A percentile compares a stretch with the other conserved stretches of the same genome.
These are phyloP conservation scores for Apodemia mormo DNA, from an alignment of 2,888 invertebrate species.

Conservation along the genomic window DNA sequence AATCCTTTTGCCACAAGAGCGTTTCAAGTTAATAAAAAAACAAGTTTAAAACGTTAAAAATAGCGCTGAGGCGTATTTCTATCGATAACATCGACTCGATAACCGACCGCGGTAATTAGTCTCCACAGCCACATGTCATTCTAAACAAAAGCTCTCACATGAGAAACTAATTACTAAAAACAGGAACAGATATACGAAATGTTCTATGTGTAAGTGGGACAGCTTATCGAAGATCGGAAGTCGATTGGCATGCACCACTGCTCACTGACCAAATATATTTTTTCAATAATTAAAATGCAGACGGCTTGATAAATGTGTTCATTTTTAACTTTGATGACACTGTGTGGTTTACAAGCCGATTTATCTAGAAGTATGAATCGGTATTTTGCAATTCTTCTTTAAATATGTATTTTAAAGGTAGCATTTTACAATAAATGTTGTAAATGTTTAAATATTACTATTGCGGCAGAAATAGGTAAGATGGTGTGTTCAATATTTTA, in stretches of 20 bases:
- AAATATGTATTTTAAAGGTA: too few relatives aligned
- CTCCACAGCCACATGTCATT: conserved; percentile 74
- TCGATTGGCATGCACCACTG: conserved; percentile 76
- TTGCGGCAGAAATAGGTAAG: too few relatives aligned
- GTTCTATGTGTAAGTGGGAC: conserved; percentile 46
- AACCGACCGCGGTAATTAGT: conserved; percentile 60
- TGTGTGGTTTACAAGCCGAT: not conserved
- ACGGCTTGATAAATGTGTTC: conserved; percentile 61
- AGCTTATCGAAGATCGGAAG: conserved; percentile 64
- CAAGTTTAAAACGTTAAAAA: not conserved
- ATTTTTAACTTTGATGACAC: conserved; percentile 1
- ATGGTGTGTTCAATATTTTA: too few relatives aligned
- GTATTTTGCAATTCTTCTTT: too few relatives aligned
- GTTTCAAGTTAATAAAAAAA: not conserved
- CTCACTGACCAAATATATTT: conserved; percentile 68
- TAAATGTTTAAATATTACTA: too few relatives aligned
- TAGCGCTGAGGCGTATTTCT: conserved; percentile 22
- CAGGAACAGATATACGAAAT: conserved; percentile 41
- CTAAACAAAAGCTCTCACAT: conserved; percentile 72
- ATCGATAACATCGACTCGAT: conserved; percentile 62
- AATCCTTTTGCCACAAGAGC: too few relatives aligned
- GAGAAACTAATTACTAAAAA: conserved; percentile 74
- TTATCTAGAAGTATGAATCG: not conserved
- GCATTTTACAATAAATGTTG: too few relatives aligned
- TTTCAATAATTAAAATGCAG: conserved; percentile 70